A percentile compares a stretch with the other conserved stretches of the same genome.
These are phyloP conservation scores for Parnassius glacialis DNA, from an alignment of 2,888 invertebrate species.

Conservation along the genomic window DNA sequence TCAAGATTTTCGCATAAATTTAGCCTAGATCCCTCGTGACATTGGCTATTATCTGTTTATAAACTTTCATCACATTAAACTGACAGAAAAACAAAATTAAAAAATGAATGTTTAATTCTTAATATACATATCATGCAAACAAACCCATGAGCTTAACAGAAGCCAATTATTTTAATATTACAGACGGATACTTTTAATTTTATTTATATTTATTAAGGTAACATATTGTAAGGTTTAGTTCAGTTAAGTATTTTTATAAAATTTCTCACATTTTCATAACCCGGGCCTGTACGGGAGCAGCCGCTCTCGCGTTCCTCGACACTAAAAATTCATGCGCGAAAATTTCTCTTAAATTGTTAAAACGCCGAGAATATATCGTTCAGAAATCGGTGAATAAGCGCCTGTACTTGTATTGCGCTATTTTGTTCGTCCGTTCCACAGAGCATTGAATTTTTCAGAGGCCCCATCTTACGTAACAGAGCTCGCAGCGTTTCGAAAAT, in stretches of 20 bases:
- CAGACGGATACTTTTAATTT: too few relatives aligned
- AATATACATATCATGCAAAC: too few relatives aligned
- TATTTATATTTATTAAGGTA: too few relatives aligned
- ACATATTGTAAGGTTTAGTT: too few relatives aligned
- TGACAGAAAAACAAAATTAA: too few relatives aligned
- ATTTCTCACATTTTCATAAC: constrained; percentile 11
- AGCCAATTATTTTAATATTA: too few relatives aligned
- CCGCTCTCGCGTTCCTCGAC: constrained; percentile 22
- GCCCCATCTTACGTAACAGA: background rate
- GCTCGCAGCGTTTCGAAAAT: background rate
- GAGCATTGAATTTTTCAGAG: constrained; percentile 5
- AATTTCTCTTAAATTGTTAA: constrained; percentile 70
- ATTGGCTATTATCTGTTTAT: too few relatives aligned
- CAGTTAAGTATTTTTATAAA: background rate
- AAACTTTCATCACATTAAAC: too few relatives aligned
- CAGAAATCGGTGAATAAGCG: constrained; percentile 34
- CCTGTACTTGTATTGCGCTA: constrained; percentile 17
- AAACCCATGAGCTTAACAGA: too few relatives aligned
- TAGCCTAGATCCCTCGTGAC: too few relatives aligned
- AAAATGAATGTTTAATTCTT: too few relatives aligned
- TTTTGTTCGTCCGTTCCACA: background rate
- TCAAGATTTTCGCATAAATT: too few relatives aligned
- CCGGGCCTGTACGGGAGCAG: constrained; percentile 1
- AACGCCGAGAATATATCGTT: constrained; percentile 39
- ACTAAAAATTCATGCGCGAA: constrained; percentile 63